Evolutionary conservation across 1,140 invertebrate species (phyloP).

Genomic region (Coelopa frigida): DNA sequence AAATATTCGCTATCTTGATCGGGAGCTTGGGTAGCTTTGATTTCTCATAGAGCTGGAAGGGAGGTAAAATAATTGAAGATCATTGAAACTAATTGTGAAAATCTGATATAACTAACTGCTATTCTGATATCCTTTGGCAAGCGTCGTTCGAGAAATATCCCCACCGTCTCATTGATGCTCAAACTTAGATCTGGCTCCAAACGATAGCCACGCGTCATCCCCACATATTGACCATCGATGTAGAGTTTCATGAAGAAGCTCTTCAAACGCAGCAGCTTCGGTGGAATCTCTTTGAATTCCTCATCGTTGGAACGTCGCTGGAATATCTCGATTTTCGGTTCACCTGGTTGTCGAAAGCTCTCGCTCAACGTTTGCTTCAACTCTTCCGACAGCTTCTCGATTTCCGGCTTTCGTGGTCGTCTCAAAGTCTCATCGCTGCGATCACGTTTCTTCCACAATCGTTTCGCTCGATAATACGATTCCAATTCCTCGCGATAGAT

Average conservation of each 20-base stretch:
- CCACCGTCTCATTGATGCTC: conserved; percentile 29
- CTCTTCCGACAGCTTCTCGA: conserved; percentile 29
- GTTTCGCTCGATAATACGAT: conserved; percentile 29
- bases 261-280: conserved; percentile 6
- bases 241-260: conserved; percentile 37
- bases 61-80: neutral
- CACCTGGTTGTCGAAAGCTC: conserved; percentile 46
- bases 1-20: conserved; percentile 16
- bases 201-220: conserved; percentile 32
- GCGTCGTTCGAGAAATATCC: conserved; percentile 32
- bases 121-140: conserved; percentile 28
- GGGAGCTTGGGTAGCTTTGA: conserved; percentile 20
- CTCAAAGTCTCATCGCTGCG: conserved; percentile 14
- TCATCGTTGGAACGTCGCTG: conserved; percentile 27
- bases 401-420: conserved; percentile 34
- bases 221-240: conserved; percentile 32
- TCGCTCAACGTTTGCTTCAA: conserved; percentile 37
- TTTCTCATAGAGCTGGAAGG: conserved; percentile 31
- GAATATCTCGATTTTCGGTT: conserved; percentile 46
- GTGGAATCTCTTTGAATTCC: conserved; percentile 10
- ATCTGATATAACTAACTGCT: conserved; percentile 18
- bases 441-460: conserved; percentile 20
- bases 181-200: conserved; percentile 34
- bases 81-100: neutral
- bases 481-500: conserved; percentile 39